Conservation (phyloP, 2,888 invertebrate species). For the Nephrocerus scutellatus region DNA sequence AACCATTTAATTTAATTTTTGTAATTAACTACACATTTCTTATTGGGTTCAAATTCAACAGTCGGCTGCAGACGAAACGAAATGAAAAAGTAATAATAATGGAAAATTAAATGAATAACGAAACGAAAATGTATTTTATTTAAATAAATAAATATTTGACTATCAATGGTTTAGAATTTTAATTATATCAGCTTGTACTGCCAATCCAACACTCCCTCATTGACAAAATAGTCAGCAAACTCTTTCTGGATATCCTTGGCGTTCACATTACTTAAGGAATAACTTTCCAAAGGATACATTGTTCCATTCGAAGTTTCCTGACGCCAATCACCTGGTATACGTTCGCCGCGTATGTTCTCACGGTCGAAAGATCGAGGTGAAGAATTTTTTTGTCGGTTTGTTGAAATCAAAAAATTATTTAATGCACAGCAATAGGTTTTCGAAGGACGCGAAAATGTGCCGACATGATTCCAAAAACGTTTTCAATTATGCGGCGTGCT, state of each 20-base stretch:
- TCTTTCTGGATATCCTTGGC: background rate
- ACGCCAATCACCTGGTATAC: background rate
- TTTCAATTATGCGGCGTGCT: background rate
- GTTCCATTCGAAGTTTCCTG: background rate
- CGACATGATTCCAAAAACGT: too few relatives aligned
- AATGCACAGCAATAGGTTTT: too few relatives aligned
- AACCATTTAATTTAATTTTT: background rate
- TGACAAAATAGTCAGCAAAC: background rate
- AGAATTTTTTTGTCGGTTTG: background rate
- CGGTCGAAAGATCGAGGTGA: background rate
- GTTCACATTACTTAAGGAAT: background rate
- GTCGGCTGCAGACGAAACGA: background rate
- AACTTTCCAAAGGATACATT: background rate
- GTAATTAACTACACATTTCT: background rate
- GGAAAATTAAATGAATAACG: background rate
- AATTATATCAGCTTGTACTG: background rate
- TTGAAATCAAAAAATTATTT: too few relatives aligned
- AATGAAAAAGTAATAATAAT: background rate
- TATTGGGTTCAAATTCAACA: background rate
- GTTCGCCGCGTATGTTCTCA: background rate
- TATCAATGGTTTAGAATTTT: too few relatives aligned
- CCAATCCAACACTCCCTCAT: background rate
- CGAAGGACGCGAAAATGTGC: background rate
- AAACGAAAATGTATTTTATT: background rate
- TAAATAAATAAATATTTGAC: too few relatives aligned